These are phyloP conservation scores for Hydrotaea diabolus DNA, from an alignment of 2,888 invertebrate species.

Conservation along the genomic window DNA sequence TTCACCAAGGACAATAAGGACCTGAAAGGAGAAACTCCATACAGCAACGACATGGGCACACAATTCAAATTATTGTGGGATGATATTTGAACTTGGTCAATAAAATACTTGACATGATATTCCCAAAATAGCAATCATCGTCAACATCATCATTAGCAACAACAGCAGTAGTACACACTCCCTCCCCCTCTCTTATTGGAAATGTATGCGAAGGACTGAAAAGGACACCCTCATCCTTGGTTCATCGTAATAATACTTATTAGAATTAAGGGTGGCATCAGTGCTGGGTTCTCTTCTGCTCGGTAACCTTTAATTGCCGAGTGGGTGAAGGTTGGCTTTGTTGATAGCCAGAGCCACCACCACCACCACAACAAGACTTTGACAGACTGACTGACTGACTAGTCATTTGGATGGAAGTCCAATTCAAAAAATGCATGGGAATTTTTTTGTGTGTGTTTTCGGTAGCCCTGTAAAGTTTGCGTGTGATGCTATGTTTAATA, in stretches of 20 bases:
- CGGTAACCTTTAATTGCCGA: constrained; percentile 33
- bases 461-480: constrained; percentile 68
- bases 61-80: constrained; percentile 1
- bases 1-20: not conserved
- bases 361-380: constrained; percentile 26
- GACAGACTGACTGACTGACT: constrained; percentile 7
- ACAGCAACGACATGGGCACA: constrained; percentile 7
- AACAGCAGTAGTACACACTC: not conserved
- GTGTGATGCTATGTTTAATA: constrained; percentile 73
- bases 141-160: not conserved
- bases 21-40: constrained; percentile 50
- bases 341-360: constrained; percentile 59
- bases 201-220: constrained; percentile 59
- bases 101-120: constrained; percentile 74
- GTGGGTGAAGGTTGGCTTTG: constrained; percentile 66
- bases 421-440: constrained; percentile 72
- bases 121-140: constrained; percentile 37
- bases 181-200: constrained; percentile 73
- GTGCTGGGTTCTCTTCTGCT: not conserved
- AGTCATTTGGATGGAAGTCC: constrained; percentile 17
- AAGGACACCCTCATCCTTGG: constrained; percentile 38
- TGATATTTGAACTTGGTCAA: constrained; percentile 74
- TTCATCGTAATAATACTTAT: not conserved
- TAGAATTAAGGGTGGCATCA: constrained; percentile 46
- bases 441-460: no score